Evolutionary conservation across 2,888 invertebrate genomes (phyloP).

Genomic region (Ceriagrion tenellum): DNA sequence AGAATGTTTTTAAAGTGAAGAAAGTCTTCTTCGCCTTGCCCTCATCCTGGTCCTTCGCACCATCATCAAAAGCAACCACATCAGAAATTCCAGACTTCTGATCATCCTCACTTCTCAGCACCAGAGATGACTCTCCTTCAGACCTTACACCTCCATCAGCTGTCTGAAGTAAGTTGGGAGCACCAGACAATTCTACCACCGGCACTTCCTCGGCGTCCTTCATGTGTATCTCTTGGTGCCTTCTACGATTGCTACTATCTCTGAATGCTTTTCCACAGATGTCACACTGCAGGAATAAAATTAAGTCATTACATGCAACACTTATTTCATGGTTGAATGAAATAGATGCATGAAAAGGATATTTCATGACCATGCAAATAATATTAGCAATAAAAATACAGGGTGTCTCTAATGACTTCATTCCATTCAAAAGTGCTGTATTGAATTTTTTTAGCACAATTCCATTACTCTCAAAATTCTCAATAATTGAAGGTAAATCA

Average conservation of each 20-base stretch:
- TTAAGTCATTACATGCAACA: not conserved
- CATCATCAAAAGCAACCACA: not conserved
- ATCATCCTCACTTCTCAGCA: too few species aligned
- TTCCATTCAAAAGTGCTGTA: too few species aligned
- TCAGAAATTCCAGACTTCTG: not conserved
- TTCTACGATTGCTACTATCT: slow-evolving; percentile 72
- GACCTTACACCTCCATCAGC: not conserved
- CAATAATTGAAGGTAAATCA: too few species aligned
- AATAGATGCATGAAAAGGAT: too few species aligned
- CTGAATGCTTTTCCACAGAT: slow-evolving; percentile 71
- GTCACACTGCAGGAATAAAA: slow-evolving; percentile 70
- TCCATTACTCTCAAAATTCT: too few species aligned
- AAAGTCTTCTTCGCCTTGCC: slow-evolving; percentile 27
- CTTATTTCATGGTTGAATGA: too few species aligned
- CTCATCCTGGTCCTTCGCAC: not conserved
- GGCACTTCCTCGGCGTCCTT: not conserved
- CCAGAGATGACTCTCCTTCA: not conserved
- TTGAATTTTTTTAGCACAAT: too few species aligned
- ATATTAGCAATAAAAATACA: too few species aligned
- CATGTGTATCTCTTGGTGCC: slow-evolving; percentile 69
- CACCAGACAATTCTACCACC: not conserved
- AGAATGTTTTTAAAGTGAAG: slow-evolving; percentile 30
- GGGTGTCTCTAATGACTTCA: too few species aligned
- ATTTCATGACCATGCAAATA: too few species aligned
- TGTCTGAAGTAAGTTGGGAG: not conserved